Base-by-base conservation (phyloP, 2,888 invertebrate genomes). In the Rotaria macrura region DNA sequence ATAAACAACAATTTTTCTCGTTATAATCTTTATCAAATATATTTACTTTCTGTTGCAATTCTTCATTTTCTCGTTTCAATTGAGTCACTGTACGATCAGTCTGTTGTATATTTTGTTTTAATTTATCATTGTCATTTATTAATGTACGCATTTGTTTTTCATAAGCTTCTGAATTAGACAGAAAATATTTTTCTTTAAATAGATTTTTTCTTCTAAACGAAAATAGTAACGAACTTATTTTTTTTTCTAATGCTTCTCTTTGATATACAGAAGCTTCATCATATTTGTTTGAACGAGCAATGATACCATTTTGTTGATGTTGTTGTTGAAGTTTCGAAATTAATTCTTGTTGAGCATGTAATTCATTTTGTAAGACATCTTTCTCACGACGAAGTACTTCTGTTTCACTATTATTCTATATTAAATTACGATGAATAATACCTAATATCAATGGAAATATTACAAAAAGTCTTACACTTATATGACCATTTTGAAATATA, bases 61-160 rank as follows among this genome's bases (percentile, higher is more conserved):
- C 85, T 47, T 52, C 72, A 84, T 85, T 85, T 74, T 85, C 85
- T 34, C 40, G 52, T 79, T 74, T 84, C 29, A 85, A 43, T 25
- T 40, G 38, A 14, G 49, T 49, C 10, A 84, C 40, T 29, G 54
- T 85, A 54, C 84, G 72, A 43, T 85, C 85, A 12, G 29, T 54
- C 49, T 85, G 72, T n/a, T 40, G 43, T 29, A 85, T n/a, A 49
- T 85, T 52, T 29, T 52, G 49, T 25, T 72, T 74, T 74, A 84
- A 84, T 34, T 72, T 65, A 29, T 85, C 84, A 54, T 85, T 85
- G 14, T 85, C 85, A 43, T 38, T n/a, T 65, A 49, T 52, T 12
- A 84, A 52, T 23, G 49, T 29, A 29, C 34, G 84, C 23, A 85
- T 84, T 40, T 84, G 84, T 84, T 72, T 84, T 54, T 85, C 85